Base-by-base conservation (phyloP, 2,888 invertebrate species). In the Alentia gelatinosa region DNA sequence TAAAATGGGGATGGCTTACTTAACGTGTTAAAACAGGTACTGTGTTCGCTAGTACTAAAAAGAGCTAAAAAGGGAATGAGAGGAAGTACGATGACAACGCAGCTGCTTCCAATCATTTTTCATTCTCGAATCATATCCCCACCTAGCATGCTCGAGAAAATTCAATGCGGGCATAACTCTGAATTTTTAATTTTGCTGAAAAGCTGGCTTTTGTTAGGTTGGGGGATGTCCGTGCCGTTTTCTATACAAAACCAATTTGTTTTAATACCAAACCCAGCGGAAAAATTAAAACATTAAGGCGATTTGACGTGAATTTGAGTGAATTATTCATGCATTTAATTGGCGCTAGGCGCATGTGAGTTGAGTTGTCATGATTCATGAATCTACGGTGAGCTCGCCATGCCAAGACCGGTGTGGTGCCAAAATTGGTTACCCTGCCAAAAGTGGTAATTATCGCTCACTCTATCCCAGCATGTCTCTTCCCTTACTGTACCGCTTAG, bases 291-390 rank as follows among this genome's bases (percentile, higher is more conserved):
- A 26, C 33, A 68, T 68, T 68, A 68, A 68, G 26, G 4, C 68
- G 30, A 26, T 30, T 68, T 68, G 68, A 30, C 68, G 30, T 68
- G 3, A 30, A 68, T 26, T 68, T 30, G 47, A n/a, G 68, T 68
- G 68, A 68, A 68, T 68, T 30, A 68, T 68, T 68, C 30, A 68
- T 68, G 68, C 26, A 12, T 26, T 30, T 68, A 68, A 68, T 68
- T 68, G 68, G 68, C 68, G 68, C 30, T 68, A 26, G 68, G 56
- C 33, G 30, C 68, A 30, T 30, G 30, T 9, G 68, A 26, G 68
- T 68, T 26, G 33, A 12, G n/a, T 68, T 68, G 68, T 68, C 68
- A 68, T 68, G 68, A 68, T 68, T 68, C 68, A 68, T 68, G 68
- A 68, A 30, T 4, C 5, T 26, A 1, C 9, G 5, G 68, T 68